Evolutionary conservation across 2,888 invertebrate species (phyloP).

Genomic region (Isoperla grammatica): DNA sequence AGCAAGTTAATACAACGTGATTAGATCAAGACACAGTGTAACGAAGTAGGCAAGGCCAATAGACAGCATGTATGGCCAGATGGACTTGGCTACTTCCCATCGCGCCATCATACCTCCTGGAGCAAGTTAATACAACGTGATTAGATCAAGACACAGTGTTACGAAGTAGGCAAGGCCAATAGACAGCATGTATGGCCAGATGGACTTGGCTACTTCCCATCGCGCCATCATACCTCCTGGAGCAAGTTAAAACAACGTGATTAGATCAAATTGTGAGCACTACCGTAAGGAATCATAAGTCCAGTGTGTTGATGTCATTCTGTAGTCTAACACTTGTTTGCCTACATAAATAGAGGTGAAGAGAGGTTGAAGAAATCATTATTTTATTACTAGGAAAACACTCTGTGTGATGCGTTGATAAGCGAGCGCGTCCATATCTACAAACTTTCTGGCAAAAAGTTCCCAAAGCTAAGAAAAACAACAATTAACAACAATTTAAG

Average conservation of each 20-base stretch:
- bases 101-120: slow-evolving; percentile 65
- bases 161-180: slow-evolving; percentile 86
- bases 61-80: slow-evolving; percentile 87
- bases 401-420: no score
- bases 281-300: no score
- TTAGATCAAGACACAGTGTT: slow-evolving; percentile 82
- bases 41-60: slow-evolving; percentile 86
- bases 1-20: slow-evolving; percentile 31
- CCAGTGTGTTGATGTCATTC: no score
- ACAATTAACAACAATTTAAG: no score
- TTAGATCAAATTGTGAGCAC: no score
- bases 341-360: no score
- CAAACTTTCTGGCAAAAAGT: no score
- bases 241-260: slow-evolving; percentile 31
- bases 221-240: slow-evolving; percentile 65
- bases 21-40: slow-evolving; percentile 82
- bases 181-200: slow-evolving; percentile 87
- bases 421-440: no score
- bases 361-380: no score
- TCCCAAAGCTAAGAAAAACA: no score
- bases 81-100: slow-evolving; percentile 74
- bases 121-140: slow-evolving; percentile 31
- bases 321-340: no score
- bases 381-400: no score
- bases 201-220: slow-evolving; percentile 74